These are phyloP conservation scores for Eulemur mongoz DNA, from an alignment of 2,797 vertebrate genomes.

Conservation along the genomic window DNA sequence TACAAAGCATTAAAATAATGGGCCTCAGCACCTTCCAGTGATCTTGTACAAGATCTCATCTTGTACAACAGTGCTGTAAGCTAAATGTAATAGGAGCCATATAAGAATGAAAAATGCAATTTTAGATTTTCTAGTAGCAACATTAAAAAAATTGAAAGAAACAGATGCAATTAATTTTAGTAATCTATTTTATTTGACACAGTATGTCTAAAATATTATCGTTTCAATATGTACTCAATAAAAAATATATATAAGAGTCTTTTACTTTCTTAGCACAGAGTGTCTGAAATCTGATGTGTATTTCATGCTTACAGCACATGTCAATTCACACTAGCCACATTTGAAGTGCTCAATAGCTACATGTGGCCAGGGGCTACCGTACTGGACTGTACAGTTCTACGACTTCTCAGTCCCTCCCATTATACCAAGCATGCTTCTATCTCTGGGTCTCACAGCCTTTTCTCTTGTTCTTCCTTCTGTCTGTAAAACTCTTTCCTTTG, in stretches of 20 bases:
- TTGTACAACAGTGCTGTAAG: background rate
- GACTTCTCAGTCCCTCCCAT: background rate
- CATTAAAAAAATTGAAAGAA: background rate
- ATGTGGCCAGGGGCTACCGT: background rate
- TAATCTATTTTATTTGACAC: constrained; percentile 14
- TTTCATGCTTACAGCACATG: background rate
- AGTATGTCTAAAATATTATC: constrained; percentile 13
- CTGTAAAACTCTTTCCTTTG: background rate
- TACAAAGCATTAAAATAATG: background rate
- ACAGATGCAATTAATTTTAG: constrained; percentile 14
- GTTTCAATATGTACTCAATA: background rate
- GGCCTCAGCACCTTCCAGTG: background rate
- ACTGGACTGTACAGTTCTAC: background rate
- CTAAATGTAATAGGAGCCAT: background rate
- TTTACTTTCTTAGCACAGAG: background rate
- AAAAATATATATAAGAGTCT: background rate
- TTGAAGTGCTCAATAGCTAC: background rate
- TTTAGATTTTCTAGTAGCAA: background rate
- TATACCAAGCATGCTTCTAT: background rate
- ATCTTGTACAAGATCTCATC: background rate
- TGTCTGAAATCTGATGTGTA: background rate
- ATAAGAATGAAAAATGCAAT: background rate
- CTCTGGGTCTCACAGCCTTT: background rate
- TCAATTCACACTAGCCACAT: background rate
- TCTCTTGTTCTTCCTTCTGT: background rate